Evolutionary conservation across 2,113 vertebrate species (phyloP).

Genomic region (Vimba vimba): DNA sequence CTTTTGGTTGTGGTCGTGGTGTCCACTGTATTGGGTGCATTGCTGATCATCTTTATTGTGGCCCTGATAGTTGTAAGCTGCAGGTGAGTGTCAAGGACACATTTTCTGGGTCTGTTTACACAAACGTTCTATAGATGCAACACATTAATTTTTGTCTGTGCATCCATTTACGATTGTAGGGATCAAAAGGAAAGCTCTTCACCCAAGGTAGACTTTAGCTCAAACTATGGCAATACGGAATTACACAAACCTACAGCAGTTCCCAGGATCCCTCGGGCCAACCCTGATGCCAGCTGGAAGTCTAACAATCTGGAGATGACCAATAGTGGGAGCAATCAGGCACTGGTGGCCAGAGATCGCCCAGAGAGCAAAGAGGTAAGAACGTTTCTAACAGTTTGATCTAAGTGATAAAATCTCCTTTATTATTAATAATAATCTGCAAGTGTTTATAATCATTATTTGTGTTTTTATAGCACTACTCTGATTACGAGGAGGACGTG

Average conservation of each 20-base stretch:
- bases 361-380: slow-evolving; percentile 54
- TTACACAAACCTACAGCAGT: slow-evolving; percentile 42
- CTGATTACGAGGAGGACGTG: not conserved
- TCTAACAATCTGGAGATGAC: slow-evolving; percentile 58
- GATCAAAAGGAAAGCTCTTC: slow-evolving; percentile 54
- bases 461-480: not conserved
- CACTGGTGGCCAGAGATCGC: slow-evolving; percentile 36
- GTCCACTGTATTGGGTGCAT: slow-evolving; percentile 62
- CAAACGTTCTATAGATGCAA: not conserved
- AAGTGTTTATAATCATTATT: not conserved
- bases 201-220: not conserved
- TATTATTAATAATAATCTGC: not conserved
- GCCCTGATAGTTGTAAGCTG: slow-evolving; percentile 41
- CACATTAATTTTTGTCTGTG: not conserved
- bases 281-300: slow-evolving; percentile 57
- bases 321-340: slow-evolving; percentile 62
- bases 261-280: slow-evolving; percentile 73
- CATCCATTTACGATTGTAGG: slow-evolving; percentile 32
- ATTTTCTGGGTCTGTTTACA: not conserved
- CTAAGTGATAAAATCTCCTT: not conserved
- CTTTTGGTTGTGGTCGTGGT: slow-evolving; percentile 63
- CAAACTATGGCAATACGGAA: not conserved
- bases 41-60: slow-evolving; percentile 64
- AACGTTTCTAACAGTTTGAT: not conserved
- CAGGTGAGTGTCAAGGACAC: slow-evolving; percentile 59